Conservation (phyloP, 2,888 invertebrate genomes). For the Plebejus melissa region DNA sequence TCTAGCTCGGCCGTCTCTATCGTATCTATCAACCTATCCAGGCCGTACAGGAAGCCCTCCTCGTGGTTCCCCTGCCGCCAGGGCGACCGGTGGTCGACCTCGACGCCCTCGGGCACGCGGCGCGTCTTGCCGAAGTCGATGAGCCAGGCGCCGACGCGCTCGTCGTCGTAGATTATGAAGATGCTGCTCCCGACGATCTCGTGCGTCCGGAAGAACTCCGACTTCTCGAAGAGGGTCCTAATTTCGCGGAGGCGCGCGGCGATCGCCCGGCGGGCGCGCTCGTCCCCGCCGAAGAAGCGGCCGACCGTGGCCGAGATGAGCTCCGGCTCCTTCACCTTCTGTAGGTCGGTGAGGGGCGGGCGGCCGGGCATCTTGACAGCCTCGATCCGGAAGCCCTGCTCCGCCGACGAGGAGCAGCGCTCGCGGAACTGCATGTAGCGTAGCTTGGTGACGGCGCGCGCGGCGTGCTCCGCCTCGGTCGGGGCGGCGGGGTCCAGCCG, state of each 20-base stretch:
- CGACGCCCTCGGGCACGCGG: constrained; percentile 82
- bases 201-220: constrained; percentile 90
- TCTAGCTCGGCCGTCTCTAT: constrained; percentile 62
- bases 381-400: constrained; percentile 96
- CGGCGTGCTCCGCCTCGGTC: constrained; percentile 88
- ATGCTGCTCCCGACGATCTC: constrained; percentile 97
- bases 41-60: constrained; percentile 95
- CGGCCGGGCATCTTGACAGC: constrained; percentile 93
- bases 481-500: constrained; percentile 93
- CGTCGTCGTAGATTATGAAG: constrained; percentile 94
- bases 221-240: constrained; percentile 87
- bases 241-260: constrained; percentile 87
- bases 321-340: constrained; percentile 88
- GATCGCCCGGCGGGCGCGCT: constrained; percentile 83
- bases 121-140: constrained; percentile 98
- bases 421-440: constrained; percentile 98
- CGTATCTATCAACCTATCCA: constrained; percentile 92
- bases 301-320: constrained; percentile 87
- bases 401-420: constrained; percentile 93
- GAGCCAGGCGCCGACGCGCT: constrained; percentile 94
- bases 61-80: constrained; percentile 98
- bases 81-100: constrained; percentile 86
- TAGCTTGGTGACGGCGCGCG: constrained; percentile 94
- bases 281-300: constrained; percentile 83
- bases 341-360: constrained; percentile 91